Base-by-base conservation (phyloP, 1,140 invertebrate genomes). In the Cepaea nemoralis region DNA sequence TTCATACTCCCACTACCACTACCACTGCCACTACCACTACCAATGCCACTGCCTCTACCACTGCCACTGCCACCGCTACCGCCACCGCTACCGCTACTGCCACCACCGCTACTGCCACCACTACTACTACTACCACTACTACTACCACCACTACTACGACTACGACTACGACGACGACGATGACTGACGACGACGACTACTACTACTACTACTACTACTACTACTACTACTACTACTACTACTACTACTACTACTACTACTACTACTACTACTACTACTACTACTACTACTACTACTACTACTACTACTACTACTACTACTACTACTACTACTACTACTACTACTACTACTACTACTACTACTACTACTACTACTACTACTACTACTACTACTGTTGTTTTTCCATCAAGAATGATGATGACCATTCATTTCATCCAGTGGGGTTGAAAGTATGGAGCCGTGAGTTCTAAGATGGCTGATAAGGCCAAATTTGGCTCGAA, bases 221-320 rank as follows among this genome's bases (percentile, higher is more conserved):
- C 50, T 55, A 55, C 50, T 55, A 55, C 50, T 55, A 55, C 50
- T 55, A 55, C 50, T 55, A 55, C 50, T 55, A 55, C 24, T 55
- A 55, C 50, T 55, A 55, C 50, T 55, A 55, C 50, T 55, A 55
- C 50, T 55, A 55, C 50, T 55, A 55, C 50, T 55, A 55, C 50
- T 55, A 55, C 50, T 55, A 55, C 50, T 55, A 55, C 50, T 55
- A 55, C 50, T 55, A 55, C 50, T 55, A 55, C 50, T 55, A 55
- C 50, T 55, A 55, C 50, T 55, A 55, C 50, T 55, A 55, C 50
- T 55, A 55, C 50, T 22, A 55, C 50, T 22, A 55, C 50, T 55
- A 55, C 50, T 22, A 55, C 12, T 55, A 55, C 50, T 55, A n/a
- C 50, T 55, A 55, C 50, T n/a, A 55, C 50, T n/a, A 55, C 50